Evolutionary conservation across 2,113 vertebrate species (phyloP).

Genomic region (human (Homo sapiens)): DNA sequence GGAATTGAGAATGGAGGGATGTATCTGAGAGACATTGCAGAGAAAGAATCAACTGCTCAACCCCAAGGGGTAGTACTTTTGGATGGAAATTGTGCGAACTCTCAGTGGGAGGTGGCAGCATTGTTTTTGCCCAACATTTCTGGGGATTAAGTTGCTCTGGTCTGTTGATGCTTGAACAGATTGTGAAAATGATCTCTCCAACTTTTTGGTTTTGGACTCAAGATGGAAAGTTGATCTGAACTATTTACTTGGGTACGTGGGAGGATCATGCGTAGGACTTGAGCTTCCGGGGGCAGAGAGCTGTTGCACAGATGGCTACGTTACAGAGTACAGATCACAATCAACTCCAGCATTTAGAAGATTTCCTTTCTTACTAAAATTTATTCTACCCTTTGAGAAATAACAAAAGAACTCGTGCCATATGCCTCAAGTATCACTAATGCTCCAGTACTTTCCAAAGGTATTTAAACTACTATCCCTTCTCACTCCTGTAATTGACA

Average conservation of each 20-base stretch:
- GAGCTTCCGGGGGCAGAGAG: constrained; percentile 59
- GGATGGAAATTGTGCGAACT: rapidly evolving
- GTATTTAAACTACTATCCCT: constrained; percentile 43
- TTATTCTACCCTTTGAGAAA: constrained; percentile 68
- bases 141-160: background rate
- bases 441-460: constrained; percentile 39
- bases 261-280: constrained; percentile 13
- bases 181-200: constrained; percentile 50
- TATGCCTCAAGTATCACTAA: constrained; percentile 73
- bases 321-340: constrained; percentile 23
- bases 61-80: background rate
- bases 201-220: constrained; percentile 45
- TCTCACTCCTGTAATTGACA: constrained; percentile 51
- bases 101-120: background rate
- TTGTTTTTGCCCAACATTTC: constrained; percentile 33
- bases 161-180: constrained; percentile 54
- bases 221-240: constrained; percentile 57
- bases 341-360: constrained; percentile 29
- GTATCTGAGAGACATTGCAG: background rate
- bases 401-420: constrained; percentile 70
- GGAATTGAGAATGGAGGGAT: background rate
- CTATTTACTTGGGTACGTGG: constrained; percentile 41
- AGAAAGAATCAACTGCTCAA: background rate
- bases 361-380: constrained; percentile 57
- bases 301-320: constrained; percentile 68